Percentiles rank a stretch among this genome's conserved stretches.
Conservation (phyloP, 2,888 invertebrate species). For the Nemotelus nigrinus region DNA sequence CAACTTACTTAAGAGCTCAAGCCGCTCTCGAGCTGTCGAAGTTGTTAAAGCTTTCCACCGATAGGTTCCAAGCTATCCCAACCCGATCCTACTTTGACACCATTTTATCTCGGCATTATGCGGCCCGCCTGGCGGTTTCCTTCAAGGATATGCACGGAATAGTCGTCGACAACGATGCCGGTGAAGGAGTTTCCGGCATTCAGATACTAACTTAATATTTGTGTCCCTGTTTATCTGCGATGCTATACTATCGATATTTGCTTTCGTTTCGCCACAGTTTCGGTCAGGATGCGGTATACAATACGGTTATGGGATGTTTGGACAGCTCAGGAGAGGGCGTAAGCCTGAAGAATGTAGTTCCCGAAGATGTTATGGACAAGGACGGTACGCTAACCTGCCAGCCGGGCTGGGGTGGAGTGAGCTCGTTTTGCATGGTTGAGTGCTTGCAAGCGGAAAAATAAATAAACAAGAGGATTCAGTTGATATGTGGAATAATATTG, state of each 20-base stretch:
- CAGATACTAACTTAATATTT: constrained; percentile 32
- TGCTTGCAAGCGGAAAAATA: constrained; percentile 26
- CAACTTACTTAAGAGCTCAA: constrained; percentile 47
- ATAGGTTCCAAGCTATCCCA: not conserved
- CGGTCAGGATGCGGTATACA: constrained; percentile 20
- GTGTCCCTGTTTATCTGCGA: constrained; percentile 37
- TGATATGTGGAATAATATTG: constrained; percentile 1
- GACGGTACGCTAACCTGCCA: no score
- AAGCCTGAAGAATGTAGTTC: not conserved
- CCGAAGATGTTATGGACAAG: not conserved
- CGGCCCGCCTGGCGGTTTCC: not conserved
- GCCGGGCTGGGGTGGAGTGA: not conserved
- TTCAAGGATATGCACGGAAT: not conserved
- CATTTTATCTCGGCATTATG: constrained; percentile 11
- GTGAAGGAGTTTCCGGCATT: constrained; percentile 22
- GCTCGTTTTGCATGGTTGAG: constrained; percentile 1
- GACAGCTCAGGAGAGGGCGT: constrained; percentile 37
- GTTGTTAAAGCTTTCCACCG: not conserved
- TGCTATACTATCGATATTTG: constrained; percentile 39
- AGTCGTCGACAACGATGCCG: not conserved
- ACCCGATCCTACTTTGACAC: not conserved
- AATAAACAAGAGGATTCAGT: constrained; percentile 22
- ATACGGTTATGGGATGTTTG: constrained; percentile 38
- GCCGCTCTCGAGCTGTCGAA: constrained; percentile 12
- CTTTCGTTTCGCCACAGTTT: constrained; percentile 27